Conservation (phyloP, 2,113 vertebrate species). For the Galeopterus variegatus region DNA sequence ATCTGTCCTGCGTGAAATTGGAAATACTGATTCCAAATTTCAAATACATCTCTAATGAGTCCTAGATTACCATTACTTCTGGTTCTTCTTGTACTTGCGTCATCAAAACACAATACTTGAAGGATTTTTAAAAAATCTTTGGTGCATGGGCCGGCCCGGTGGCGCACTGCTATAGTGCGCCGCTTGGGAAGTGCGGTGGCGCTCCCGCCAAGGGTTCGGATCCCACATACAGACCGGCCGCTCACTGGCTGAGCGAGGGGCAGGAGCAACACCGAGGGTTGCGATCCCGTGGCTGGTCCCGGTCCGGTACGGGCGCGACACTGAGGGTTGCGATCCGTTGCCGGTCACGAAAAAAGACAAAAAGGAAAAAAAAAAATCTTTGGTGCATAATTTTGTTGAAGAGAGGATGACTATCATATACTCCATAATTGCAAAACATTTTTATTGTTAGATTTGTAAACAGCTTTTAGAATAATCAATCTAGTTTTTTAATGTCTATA, state of each 20-base stretch:
- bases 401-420: neutral
- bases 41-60: neutral
- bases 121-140: neutral
- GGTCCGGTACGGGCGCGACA: no score
- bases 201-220: no score
- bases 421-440: conserved; percentile 1
- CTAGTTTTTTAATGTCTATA: neutral
- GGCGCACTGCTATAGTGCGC: no score
- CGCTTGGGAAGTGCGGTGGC: no score
- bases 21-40: neutral
- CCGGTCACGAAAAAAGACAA: no score
- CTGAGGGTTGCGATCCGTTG: no score
- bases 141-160: no score
- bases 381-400: conserved; percentile 31
- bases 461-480: neutral
- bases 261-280: no score
- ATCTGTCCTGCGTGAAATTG: neutral
- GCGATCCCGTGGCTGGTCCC: no score
- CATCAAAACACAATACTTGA: neutral
- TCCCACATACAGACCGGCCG: no score
- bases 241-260: no score
- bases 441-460: neutral
- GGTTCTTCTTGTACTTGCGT: neutral
- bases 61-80: neutral
- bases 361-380: neutral